phyloP scores from a whole-genome alignment of 2,797 vertebrate genomes.

The Pygocentrus nattereri region DNA sequence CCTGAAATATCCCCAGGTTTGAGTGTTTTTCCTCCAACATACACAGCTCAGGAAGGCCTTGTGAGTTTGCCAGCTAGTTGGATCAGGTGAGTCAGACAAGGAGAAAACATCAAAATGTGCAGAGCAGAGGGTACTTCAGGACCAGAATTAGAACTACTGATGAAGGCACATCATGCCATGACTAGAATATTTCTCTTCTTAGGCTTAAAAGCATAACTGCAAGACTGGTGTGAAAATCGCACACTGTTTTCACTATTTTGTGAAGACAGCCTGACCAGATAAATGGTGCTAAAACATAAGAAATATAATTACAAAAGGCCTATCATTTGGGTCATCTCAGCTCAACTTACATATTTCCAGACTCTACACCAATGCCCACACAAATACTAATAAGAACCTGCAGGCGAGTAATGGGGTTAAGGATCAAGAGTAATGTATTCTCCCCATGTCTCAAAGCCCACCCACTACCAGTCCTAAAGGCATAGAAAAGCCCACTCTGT shows the following conservation, averaged over 20 bases:
- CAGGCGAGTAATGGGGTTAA: conserved; percentile 74
- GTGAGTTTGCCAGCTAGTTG: too few relatives aligned
- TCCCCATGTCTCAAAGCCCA: conserved; percentile 77
- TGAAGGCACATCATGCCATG: neutral
- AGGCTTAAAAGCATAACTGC: neutral
- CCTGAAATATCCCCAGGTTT: too few relatives aligned
- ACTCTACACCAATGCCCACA: conserved; percentile 71
- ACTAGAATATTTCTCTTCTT: neutral
- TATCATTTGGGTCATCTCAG: neutral
- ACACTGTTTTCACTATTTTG: neutral
- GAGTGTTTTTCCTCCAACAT: too few relatives aligned
- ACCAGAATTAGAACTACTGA: neutral
- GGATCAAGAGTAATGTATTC: conserved; percentile 82
- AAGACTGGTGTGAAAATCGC: neutral
- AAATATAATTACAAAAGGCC: neutral
- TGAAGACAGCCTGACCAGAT: conserved; percentile 49
- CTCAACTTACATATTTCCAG: conserved; percentile 68
- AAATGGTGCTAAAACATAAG: conserved; percentile 51
- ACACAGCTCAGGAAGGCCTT: too few relatives aligned
- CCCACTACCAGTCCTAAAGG: conserved; percentile 42
- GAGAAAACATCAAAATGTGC: neutral
- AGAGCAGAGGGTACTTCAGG: neutral
- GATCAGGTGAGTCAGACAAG: neutral
- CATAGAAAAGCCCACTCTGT: conserved; percentile 47
- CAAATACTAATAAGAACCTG: conserved; percentile 78